These are phyloP conservation scores for Aegithalos caudatus DNA, from an alignment of 2,113 vertebrate genomes.

Conservation along the genomic window DNA sequence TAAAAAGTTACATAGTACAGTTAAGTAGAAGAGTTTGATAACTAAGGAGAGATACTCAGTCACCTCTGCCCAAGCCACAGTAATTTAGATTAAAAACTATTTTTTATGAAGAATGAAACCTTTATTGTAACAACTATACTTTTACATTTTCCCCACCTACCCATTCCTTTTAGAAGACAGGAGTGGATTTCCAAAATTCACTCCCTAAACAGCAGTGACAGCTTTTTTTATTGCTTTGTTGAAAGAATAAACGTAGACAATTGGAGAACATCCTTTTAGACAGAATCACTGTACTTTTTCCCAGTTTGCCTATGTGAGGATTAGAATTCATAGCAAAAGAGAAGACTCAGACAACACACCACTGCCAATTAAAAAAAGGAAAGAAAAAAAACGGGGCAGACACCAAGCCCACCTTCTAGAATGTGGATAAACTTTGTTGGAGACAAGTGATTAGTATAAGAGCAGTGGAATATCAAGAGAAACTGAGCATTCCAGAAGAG, in stretches of 20 bases:
- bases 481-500: not conserved
- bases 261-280: not conserved
- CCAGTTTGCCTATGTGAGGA: not conserved
- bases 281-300: not conserved
- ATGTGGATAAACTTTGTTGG: not conserved
- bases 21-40: not conserved
- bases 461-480: not conserved
- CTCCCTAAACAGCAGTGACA: not conserved
- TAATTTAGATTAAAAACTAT: not conserved
- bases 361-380: not conserved
- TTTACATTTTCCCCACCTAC: not conserved
- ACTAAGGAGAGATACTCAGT: not conserved
- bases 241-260: not conserved
- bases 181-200: not conserved
- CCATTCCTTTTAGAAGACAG: not conserved
- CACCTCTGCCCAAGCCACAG: not conserved
- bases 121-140: not conserved
- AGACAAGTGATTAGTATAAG: not conserved
- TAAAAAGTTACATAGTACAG: not conserved
- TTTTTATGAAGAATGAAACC: not conserved
- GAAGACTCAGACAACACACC: not conserved
- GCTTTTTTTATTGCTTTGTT: not conserved
- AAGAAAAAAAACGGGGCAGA: fast-evolving
- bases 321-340: not conserved
- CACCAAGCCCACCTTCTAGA: not conserved